These are phyloP conservation scores for Oryzias curvinotus DNA, from an alignment of 2,113 vertebrate genomes.

Conservation along the genomic window DNA sequence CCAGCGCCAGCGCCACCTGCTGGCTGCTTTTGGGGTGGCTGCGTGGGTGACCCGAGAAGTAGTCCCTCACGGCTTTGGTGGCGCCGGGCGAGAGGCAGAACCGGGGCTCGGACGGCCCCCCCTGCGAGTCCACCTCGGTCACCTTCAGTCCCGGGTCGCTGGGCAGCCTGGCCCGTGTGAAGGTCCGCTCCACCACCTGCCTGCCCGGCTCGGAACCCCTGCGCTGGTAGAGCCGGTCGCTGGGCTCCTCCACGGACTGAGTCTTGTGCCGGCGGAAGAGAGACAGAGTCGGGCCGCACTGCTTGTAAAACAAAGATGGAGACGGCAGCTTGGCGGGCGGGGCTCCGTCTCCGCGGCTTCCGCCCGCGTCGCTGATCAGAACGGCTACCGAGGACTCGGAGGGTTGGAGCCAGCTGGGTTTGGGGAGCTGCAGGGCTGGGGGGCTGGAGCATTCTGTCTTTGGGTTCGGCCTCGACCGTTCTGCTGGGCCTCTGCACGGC, in stretches of 20 bases:
- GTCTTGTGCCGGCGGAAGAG: conserved; percentile 59
- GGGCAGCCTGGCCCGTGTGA: conserved; percentile 32
- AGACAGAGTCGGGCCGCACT: conserved; percentile 42
- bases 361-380: conserved; percentile 3
- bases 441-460: conserved; percentile 18
- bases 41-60: conserved; percentile 65
- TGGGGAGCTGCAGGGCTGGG: conserved; percentile 39
- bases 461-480: neutral
- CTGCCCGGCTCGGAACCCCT: conserved; percentile 55
- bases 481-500: conserved; percentile 26
- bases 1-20: conserved; percentile 71
- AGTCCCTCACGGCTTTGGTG: conserved; percentile 64
- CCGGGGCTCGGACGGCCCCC: conserved; percentile 17
- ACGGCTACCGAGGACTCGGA: conserved; percentile 27
- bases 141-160: conserved; percentile 62
- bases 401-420: conserved; percentile 43
- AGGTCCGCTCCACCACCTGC: conserved; percentile 16
- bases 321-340: conserved; percentile 24
- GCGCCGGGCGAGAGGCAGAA: conserved; percentile 69
- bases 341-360: neutral
- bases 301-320: conserved; percentile 49
- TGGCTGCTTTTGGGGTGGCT: conserved; percentile 64
- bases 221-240: conserved; percentile 20
- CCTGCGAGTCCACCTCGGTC: conserved; percentile 33
- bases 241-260: conserved; percentile 11